Evolutionary conservation across 2,888 invertebrate genomes (phyloP), one percentile per base, ranked within the genome.

Genomic region (Agrotis ipsilon): DNA sequence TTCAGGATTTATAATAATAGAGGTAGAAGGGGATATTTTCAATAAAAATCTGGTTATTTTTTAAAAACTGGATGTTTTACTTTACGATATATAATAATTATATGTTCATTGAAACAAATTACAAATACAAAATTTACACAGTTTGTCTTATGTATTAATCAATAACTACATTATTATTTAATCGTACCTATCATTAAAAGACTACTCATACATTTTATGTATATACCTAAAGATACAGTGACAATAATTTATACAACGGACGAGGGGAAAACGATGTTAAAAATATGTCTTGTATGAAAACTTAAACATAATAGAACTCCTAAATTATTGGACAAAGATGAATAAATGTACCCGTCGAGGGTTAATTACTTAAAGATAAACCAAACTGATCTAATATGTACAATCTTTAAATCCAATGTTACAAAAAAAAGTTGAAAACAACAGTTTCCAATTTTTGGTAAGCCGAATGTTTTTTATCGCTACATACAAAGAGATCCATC

Each of bases 71-170:
- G 96, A 97, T 97, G 96, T 97, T 96, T 96, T 96, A 96, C 97
- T 96, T 97, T 97, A 97, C 97, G 97, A 97, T 97, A 97, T 97
- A 97, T 97, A 97, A 97, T 96, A 96, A 97, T 95, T 96, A 97
- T 97, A 97, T 97, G 97, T 97, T 97, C 96, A 97, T 96, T 93
- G 93, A 97, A 97, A 97, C 97, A 97, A 97, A 97, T 97, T 97
- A 97, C 97, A 96, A 85, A 97, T 97, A 97, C 97, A 97, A 97
- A 97, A 97, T 97, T 96, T 97, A 97, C 97, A 97, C 96, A 80
- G 96, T 97, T 93, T 96, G 86, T 96, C 96, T 94, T 95, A 85
- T 73, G 81, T 80, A 85, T 75, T 94, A 93, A 91, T 92, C 88
- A 87, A 92, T 93, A 94, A 93, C 94, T 95, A 95, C 93, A 93